Base-by-base conservation (phyloP, 2,888 invertebrate species). In the Neuroscelio doddi region DNA sequence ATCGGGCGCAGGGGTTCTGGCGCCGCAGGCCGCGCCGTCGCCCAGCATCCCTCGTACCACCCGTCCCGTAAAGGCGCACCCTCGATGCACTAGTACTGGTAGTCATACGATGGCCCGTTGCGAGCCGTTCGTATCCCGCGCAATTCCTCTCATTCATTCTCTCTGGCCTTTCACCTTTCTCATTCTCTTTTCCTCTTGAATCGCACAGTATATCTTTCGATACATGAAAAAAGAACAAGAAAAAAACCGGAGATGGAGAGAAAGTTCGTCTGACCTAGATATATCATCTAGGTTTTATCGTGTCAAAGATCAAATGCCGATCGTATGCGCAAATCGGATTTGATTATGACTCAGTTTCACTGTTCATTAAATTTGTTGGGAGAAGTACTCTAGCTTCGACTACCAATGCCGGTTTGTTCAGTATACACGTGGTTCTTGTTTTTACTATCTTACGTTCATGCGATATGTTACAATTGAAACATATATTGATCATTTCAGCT, bases 21-120 rank as follows among this genome's bases (percentile, higher is more conserved):
- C 81, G 82, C 84, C 80, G 81, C 79, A 70, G 77, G 79, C 81
- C 81, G 84, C 81, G 81, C 84, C 80, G 84, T 82, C 80, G 83
- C 83, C 78, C 83, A 83, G 81, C 83, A 82, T 81, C 81, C 82
- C 78, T 73, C 72, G 71, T 74, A 75, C 73, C 77, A 78, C 72
- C 75, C 78, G 71, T 75, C 77, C 75, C 81, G 76, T 68, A 68
- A 77, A 78, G 82, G 83, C 82, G 82, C 80, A 81, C 82, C 84
- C 82, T 80, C 79, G 74, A 69, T 77, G 75, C 78, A 74, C 67
- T 69, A 75, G 77, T 77, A 80, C 76, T 75, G 77, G 73, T 82
- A 82, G 80, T 83, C 84, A 80, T 83, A 83, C 81, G 80, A 76
- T 80, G 77, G 80, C 77, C 76, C 82, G 79, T 78, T 77, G 77